These are phyloP conservation scores for Macrotis lagotis DNA, from an alignment of 2,113 vertebrate species.

Conservation along the genomic window DNA sequence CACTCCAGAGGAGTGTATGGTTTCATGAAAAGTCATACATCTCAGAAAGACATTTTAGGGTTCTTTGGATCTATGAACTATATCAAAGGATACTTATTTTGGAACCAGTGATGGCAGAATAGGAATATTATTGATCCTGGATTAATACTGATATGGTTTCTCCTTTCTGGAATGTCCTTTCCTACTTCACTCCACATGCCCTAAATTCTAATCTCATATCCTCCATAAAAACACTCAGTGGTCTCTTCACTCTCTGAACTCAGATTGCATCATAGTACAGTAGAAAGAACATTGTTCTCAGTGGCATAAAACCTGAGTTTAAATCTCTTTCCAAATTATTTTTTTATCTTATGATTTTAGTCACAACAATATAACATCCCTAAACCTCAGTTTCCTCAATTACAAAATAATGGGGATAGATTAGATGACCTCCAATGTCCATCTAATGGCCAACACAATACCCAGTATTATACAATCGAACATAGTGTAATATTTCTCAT, in stretches of 20 bases:
- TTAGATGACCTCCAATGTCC: not conserved
- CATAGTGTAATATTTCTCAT: not conserved
- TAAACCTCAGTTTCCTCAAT: not conserved
- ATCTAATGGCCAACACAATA: not conserved
- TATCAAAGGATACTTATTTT: not conserved
- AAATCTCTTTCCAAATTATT: not conserved
- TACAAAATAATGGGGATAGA: not conserved
- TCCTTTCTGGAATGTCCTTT: not conserved
- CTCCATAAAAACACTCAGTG: not conserved
- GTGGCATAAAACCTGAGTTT: not conserved
- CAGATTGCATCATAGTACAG: not conserved
- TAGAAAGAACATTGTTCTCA: not conserved
- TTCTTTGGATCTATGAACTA: not conserved
- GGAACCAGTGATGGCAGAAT: not conserved
- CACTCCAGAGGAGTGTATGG: not conserved
- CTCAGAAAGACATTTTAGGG: not conserved
- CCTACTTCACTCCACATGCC: accelerated
- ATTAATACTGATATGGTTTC: not conserved
- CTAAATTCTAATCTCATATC: no score
- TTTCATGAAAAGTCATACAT: not conserved
- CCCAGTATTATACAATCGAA: not conserved
- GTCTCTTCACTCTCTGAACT: not conserved
- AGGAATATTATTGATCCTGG: not conserved
- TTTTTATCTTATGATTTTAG: not conserved
- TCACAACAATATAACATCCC: not conserved